A percentile compares a stretch with the other conserved stretches of the same genome.
Evolutionary conservation across 2,888 invertebrate genomes (phyloP).

Genomic region (Boloria euphrosyne): DNA sequence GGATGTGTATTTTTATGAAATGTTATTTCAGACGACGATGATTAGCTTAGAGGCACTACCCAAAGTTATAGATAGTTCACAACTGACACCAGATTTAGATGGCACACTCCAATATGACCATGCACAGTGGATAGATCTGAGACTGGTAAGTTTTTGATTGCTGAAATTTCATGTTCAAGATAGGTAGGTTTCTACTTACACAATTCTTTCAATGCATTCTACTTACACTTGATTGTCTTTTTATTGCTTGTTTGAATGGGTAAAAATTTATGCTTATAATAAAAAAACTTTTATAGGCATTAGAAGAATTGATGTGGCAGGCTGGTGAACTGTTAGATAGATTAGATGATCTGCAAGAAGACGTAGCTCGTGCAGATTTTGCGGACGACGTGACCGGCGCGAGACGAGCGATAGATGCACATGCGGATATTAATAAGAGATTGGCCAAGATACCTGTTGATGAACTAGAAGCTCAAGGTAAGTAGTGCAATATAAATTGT

Average conservation of each 20-base stretch:
- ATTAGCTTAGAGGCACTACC: constrained; percentile 97
- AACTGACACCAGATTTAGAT: constrained; percentile 96
- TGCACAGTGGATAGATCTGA: constrained; percentile 97
- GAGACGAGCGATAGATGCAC: constrained; percentile 94
- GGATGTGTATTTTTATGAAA: constrained; percentile 13
- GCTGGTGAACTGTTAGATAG: constrained; percentile 95
- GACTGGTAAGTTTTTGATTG: constrained; percentile 81
- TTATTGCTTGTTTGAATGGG: no score
- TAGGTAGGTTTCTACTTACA: background rate
- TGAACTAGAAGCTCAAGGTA: constrained; percentile 94
- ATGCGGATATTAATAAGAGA: constrained; percentile 96
- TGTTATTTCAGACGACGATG: constrained; percentile 90
- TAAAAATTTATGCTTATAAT: background rate
- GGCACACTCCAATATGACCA: constrained; percentile 97
- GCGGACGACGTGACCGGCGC: constrained; percentile 97
- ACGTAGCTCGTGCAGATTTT: constrained; percentile 95
- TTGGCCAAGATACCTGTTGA: constrained; percentile 97
- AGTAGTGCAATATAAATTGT: constrained; percentile 45
- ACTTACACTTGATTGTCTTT: background rate
- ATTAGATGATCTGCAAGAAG: constrained; percentile 95
- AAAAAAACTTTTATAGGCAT: constrained; percentile 74
- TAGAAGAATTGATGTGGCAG: constrained; percentile 98
- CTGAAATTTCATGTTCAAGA: background rate
- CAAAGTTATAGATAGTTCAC: constrained; percentile 95
- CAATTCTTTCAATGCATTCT: background rate